Conservation (phyloP, 2,797 vertebrate species). For the Eidolon dupreanum region DNA sequence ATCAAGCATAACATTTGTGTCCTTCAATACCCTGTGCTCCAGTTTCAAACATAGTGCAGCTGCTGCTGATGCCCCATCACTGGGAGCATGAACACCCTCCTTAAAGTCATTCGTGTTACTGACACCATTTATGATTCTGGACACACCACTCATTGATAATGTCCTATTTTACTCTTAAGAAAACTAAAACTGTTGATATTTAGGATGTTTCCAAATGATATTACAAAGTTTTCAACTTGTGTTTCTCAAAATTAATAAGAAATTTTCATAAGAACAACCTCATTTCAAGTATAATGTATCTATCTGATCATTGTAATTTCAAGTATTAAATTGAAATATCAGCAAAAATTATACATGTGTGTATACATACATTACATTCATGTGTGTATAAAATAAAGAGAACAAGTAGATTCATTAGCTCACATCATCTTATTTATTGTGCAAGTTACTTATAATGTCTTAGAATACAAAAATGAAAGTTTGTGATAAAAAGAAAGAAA, state of each 20-base stretch:
- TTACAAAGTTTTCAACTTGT: background rate
- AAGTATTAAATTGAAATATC: background rate
- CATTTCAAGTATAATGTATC: background rate
- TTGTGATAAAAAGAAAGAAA: background rate
- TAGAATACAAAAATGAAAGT: background rate
- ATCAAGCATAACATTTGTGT: constrained; percentile 32
- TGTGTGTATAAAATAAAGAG: background rate
- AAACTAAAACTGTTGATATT: background rate
- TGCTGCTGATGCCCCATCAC: background rate
- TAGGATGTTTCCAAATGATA: background rate
- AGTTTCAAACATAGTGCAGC: constrained; percentile 51
- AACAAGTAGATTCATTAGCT: background rate
- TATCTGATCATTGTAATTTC: background rate
- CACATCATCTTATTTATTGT: background rate
- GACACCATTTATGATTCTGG: background rate
- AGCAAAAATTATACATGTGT: background rate
- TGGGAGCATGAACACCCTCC: background rate
- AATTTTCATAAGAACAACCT: background rate
- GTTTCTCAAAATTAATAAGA: background rate
- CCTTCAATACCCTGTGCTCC: background rate
- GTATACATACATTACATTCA: accelerated
- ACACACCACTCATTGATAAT: background rate
- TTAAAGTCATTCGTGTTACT: background rate
- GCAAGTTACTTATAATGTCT: background rate
- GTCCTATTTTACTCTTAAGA: background rate